Evolutionary conservation across 2,797 vertebrate species (phyloP), one percentile per base, ranked within the genome.

Genomic region (Gallinago stenura): DNA sequence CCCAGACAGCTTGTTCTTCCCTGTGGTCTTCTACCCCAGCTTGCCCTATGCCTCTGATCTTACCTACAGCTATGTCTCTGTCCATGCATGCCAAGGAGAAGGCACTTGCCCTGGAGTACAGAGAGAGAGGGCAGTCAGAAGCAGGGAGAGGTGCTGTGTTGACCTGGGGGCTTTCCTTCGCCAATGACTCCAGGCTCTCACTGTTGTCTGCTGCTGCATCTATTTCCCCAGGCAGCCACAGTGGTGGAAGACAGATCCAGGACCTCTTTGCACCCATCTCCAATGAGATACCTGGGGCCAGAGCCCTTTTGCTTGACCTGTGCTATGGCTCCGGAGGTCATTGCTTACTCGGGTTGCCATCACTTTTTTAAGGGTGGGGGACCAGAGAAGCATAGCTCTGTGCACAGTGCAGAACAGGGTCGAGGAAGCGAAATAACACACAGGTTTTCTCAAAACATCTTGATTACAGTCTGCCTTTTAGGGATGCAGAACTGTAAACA

Each of bases 151-250:
- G 16, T 10, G 37, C 13, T 43, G 15, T 16, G 13, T 8, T 68
- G 48, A 21, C 12, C 31, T 4, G 8, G 9, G 7, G 16, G 7
- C 33, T 64, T 26, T 64, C 24, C 13, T 60, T 22, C 1, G 1
- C 31, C 5, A 9, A 1, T 1, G 9, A 21, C 62, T 19, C 54
- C 0, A 3, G 26, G 7, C 12, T 80, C 26, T 39, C 2, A 1
- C 26, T 54, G 60, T 48, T 8, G 6, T 77, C 56, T 77, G 48
- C 56, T 87, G 71, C 77, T 80, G 22, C 19, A 6, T 35, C 20
- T 5, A 13, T 80, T 60, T 73, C 37, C 60, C 61, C 2, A 5
- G 22, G 37, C 54, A 90, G 35, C 21, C 57, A 56, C 19, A 51
- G 65, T 35, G 83, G 57, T 4, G 7, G 35, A 53, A 8, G 9